These are phyloP conservation scores for Whitmania pigra DNA, from an alignment of 1,140 invertebrate species.

Conservation along the genomic window DNA sequence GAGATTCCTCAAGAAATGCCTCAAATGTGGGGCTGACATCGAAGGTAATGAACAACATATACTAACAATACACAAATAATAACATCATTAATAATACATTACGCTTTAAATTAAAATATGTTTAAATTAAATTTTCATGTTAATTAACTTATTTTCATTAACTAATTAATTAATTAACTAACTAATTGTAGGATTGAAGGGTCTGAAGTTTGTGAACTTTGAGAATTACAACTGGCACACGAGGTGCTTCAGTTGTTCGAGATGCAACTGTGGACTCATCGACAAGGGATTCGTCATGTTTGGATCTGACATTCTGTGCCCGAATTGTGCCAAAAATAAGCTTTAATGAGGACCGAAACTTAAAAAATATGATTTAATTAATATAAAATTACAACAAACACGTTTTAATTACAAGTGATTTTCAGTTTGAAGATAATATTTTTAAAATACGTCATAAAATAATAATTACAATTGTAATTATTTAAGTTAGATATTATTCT, in stretches of 20 bases:
- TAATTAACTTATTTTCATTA: no score
- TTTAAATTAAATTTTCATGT: no score
- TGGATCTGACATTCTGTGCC: neutral
- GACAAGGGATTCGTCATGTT: conserved; percentile 11
- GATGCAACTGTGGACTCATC: neutral
- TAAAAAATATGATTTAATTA: neutral
- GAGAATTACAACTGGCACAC: conserved; percentile 8
- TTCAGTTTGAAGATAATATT: no score
- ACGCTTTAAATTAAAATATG: no score
- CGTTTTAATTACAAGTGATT: no score
- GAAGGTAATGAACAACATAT: neutral
- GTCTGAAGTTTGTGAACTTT: conserved; percentile 6
- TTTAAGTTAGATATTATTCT: no score
- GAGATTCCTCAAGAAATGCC: neutral
- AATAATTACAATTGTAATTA: no score
- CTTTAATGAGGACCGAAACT: neutral
- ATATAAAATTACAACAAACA: no score
- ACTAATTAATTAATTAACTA: neutral
- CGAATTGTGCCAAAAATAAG: neutral
- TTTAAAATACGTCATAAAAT: no score
- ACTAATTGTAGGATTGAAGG: neutral
- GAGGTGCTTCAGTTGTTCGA: conserved; percentile 5
- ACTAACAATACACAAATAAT: no score
- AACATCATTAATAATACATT: no score
- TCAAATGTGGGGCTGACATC: neutral